Percentiles rank a stretch among this genome's conserved stretches.
Conservation (phyloP, 1,140 invertebrate species). For the Sipha flava region DNA sequence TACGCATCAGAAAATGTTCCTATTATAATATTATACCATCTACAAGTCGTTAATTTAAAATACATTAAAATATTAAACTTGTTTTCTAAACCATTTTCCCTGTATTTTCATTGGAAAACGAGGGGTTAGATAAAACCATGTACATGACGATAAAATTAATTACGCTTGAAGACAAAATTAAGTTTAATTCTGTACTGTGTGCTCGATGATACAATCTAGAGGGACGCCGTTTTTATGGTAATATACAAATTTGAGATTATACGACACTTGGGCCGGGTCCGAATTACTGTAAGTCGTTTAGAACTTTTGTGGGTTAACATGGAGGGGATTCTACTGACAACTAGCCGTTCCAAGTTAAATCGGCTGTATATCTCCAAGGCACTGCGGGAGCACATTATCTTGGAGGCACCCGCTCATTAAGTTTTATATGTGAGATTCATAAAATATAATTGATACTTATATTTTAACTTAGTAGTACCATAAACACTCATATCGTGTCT, state of each 20-base stretch:
- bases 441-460: conserved; percentile 29
- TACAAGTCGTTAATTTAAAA: neutral
- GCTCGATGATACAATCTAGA: neutral
- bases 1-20: neutral
- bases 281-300: conserved; percentile 7
- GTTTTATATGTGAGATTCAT: conserved; percentile 7
- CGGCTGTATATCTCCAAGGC: conserved; percentile 1
- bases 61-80: neutral
- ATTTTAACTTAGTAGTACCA: neutral
- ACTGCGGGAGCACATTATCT: neutral
- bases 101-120: neutral
- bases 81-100: conserved; percentile 8
- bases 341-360: conserved; percentile 11
- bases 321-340: neutral
- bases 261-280: neutral
- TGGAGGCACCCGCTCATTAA: neutral
- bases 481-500: neutral
- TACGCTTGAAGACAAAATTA: conserved; percentile 24
- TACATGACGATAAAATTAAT: conserved; percentile 19
- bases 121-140: neutral
- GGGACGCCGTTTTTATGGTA: conserved; percentile 2
- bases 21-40: neutral
- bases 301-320: neutral
- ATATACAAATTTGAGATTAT: conserved; percentile 10
- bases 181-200: neutral